phyloP scores from a whole-genome alignment of 2,113 vertebrate species.

The Macquaria ambigua region DNA sequence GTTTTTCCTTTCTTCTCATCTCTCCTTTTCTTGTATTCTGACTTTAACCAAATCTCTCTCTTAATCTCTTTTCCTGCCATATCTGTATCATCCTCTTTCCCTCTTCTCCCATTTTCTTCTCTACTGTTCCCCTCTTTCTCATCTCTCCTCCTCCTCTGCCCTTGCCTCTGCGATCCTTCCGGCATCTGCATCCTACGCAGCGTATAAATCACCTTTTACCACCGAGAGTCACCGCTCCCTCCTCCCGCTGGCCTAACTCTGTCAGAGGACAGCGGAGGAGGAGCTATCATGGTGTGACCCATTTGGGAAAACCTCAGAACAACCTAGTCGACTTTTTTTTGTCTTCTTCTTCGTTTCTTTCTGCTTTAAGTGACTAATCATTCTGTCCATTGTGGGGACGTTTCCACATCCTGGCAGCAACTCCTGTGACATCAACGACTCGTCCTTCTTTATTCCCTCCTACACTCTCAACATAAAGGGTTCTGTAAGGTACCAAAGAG shows the following conservation, averaged over 20 bases:
- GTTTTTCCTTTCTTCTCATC: too few relatives aligned
- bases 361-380: constrained; percentile 9
- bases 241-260: constrained; percentile 36
- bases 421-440: neutral
- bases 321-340: neutral
- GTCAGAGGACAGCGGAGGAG: constrained; percentile 33
- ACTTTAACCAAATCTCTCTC: neutral
- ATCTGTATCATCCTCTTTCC: constrained; percentile 25
- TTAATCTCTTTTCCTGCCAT: neutral
- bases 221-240: constrained; percentile 28
- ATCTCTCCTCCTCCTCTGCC: constrained; percentile 6
- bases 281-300: constrained; percentile 39
- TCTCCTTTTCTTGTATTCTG: neutral
- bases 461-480: neutral
- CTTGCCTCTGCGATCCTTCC: constrained; percentile 39
- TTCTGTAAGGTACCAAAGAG: neutral
- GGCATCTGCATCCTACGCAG: constrained; percentile 64
- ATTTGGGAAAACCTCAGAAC: constrained; percentile 50
- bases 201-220: constrained; percentile 73
- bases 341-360: neutral
- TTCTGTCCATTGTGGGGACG: neutral
- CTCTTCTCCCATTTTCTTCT: neutral
- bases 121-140: neutral
- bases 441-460: neutral
- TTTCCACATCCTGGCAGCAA: neutral